Percentiles rank a stretch among this genome's conserved stretches.
Evolutionary conservation across 2,113 vertebrate genomes (phyloP).

Genomic region (Hippopotamus amphibius): DNA sequence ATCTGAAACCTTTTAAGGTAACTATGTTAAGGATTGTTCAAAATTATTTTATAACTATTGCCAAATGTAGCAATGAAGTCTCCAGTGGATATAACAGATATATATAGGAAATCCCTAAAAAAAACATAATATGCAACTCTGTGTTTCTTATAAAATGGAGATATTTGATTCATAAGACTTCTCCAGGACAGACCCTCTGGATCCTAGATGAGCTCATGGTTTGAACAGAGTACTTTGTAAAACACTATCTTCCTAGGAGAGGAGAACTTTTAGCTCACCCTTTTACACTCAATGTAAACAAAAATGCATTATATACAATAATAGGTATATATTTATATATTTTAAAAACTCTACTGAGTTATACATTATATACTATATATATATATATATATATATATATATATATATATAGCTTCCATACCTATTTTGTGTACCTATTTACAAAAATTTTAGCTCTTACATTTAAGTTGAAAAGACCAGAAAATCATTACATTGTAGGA

Average conservation of each 20-base stretch:
- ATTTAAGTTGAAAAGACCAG: background rate
- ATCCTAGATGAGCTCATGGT: background rate
- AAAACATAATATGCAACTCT: background rate
- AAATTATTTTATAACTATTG: background rate
- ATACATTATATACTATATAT: background rate
- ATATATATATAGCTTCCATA: background rate
- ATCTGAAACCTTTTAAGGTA: background rate
- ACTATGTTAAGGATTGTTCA: background rate
- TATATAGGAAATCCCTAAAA: background rate
- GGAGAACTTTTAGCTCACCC: background rate
- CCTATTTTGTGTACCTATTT: background rate
- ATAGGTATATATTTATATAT: background rate
- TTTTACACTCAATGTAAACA: background rate
- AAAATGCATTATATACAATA: background rate
- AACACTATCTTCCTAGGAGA: background rate
- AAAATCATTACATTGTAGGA: background rate
- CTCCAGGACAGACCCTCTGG: background rate
- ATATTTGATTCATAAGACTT: background rate
- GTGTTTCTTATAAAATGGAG: background rate
- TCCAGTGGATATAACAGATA: background rate
- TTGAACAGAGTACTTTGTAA: background rate
- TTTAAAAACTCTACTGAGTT: background rate
- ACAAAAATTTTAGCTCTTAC: background rate
- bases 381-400: background rate
- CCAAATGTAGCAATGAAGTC: background rate